Evolutionary conservation across 2,797 vertebrate species (phyloP).

Genomic region (Acanthopagrus latus): DNA sequence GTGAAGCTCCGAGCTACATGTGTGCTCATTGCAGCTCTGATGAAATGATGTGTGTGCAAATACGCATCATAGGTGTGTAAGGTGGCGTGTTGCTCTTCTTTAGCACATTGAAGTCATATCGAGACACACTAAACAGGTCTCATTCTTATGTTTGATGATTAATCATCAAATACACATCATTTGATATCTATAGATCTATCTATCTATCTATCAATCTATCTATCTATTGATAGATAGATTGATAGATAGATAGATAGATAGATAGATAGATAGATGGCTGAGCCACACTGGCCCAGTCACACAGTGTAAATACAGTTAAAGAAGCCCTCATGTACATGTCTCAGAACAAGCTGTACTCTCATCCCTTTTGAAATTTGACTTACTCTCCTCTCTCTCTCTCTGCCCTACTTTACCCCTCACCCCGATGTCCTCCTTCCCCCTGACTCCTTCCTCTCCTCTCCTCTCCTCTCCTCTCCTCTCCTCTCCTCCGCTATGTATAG

Average conservation of each 20-base stretch:
- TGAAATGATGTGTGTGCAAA: background rate
- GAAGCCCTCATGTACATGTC: background rate
- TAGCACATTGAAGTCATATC: background rate
- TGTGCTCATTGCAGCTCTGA: conserved; percentile 13
- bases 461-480: conserved; percentile 25
- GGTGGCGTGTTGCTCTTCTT: background rate
- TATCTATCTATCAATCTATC: too few species aligned
- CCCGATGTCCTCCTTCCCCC: conserved; percentile 7
- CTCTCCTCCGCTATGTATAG: conserved; percentile 25
- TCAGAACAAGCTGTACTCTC: conserved; percentile 49
- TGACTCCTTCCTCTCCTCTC: conserved; percentile 19
- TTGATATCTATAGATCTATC: too few species aligned
- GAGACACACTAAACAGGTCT: background rate
- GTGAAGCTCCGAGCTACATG: conserved; percentile 5
- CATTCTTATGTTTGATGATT: background rate
- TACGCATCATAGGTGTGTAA: background rate
- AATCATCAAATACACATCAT: background rate
- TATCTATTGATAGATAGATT: too few species aligned
- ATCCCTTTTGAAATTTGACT: conserved; percentile 32
- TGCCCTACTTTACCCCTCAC: conserved; percentile 41
- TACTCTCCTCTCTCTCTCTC: conserved; percentile 24
- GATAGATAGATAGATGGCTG: too few species aligned
- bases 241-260: too few species aligned
- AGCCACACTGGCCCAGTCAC: background rate
- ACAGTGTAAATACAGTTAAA: background rate